These are phyloP conservation scores for Leptinotarsa rubiginosa DNA, from an alignment of 2,888 invertebrate genomes.

Conservation along the genomic window DNA sequence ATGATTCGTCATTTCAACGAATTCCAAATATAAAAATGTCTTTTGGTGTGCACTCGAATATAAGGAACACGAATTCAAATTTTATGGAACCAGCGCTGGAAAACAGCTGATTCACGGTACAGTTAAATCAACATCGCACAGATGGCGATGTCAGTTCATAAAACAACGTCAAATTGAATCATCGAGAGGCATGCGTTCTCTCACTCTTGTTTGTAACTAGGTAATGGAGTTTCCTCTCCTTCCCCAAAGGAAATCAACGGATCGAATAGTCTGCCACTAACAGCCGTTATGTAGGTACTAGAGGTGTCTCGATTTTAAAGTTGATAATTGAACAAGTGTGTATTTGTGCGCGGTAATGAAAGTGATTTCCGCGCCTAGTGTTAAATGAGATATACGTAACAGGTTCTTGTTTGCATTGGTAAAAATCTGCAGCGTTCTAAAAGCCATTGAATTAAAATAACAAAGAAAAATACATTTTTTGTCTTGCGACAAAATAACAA, in stretches of 20 bases:
- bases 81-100: background rate
- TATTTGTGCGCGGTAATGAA: background rate
- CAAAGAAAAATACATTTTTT: background rate
- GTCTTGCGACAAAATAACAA: background rate
- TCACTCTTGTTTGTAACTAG: conserved; percentile 18
- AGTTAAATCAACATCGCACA: background rate
- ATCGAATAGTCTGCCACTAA: conserved; percentile 20
- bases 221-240: conserved; percentile 14
- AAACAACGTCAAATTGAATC: background rate
- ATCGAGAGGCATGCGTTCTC: conserved; percentile 23
- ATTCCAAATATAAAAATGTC: too few species aligned
- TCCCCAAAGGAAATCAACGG: conserved; percentile 26
- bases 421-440: background rate
- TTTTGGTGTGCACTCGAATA: too few species aligned
- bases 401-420: too few species aligned
- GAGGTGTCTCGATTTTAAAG: background rate
- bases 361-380: background rate
- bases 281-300: conserved; percentile 11
- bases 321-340: background rate
- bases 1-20: too few species aligned
- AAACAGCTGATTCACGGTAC: conserved; percentile 5
- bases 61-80: too few species aligned
- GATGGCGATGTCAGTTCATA: conserved; percentile 4
- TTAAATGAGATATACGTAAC: background rate
- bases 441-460: background rate